Evolutionary conservation across 2,888 invertebrate species (phyloP).

Genomic region (Colletes collaris): DNA sequence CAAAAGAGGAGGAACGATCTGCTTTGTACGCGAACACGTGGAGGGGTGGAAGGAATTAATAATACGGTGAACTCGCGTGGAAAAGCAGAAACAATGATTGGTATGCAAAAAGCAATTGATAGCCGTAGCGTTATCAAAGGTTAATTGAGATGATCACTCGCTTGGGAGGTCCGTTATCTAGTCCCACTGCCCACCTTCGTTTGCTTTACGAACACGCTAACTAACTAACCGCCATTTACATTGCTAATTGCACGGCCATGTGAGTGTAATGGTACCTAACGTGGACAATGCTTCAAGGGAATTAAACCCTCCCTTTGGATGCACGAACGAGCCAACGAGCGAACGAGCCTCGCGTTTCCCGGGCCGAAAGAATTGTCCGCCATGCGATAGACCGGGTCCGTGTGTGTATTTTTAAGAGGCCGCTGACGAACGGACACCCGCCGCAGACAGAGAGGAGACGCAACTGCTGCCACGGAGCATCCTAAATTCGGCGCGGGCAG

Average conservation of each 20-base stretch:
- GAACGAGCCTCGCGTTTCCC: slow-evolving; percentile 49
- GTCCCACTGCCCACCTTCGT: slow-evolving; percentile 68
- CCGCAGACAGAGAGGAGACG: background rate
- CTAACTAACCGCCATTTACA: slow-evolving; percentile 83
- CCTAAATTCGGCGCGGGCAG: slow-evolving; percentile 21
- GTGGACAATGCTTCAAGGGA: slow-evolving; percentile 79
- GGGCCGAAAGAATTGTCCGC: slow-evolving; percentile 44
- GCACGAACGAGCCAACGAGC: slow-evolving; percentile 35
- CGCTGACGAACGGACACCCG: slow-evolving; percentile 27
- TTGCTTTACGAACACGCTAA: slow-evolving; percentile 80
- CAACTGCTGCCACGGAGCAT: background rate
- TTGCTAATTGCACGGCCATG: slow-evolving; percentile 82
- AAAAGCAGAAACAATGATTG: slow-evolving; percentile 55
- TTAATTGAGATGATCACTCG: slow-evolving; percentile 79
- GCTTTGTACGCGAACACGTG: background rate
- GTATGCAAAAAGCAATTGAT: slow-evolving; percentile 73
- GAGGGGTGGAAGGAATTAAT: background rate
- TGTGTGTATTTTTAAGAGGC: slow-evolving; percentile 40
- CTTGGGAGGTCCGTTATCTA: slow-evolving; percentile 82
- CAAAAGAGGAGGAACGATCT: no score
- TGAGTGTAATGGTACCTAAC: slow-evolving; percentile 80
- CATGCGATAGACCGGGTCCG: slow-evolving; percentile 32
- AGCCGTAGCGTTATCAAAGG: slow-evolving; percentile 75
- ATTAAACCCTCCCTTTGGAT: slow-evolving; percentile 73
- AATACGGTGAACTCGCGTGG: background rate